phyloP scores from a whole-genome alignment of 2,797 vertebrate species.

The Acipenser ruthenus region DNA sequence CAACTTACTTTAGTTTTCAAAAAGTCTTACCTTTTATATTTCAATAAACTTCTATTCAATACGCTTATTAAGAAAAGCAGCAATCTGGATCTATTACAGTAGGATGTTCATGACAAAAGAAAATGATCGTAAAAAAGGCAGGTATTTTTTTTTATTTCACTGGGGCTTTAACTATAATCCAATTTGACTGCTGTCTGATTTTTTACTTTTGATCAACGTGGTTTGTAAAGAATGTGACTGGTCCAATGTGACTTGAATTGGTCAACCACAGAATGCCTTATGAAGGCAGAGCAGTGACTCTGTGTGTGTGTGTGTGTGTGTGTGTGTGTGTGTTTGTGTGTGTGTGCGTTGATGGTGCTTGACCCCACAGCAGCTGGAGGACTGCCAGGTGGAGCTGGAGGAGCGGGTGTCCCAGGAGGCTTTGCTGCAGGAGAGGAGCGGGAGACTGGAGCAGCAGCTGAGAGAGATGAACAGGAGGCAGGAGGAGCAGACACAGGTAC shows the following conservation, averaged over 20 bases:
- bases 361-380: constrained; percentile 52
- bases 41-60: too few species aligned
- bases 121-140: too few species aligned
- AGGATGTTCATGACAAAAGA: too few species aligned
- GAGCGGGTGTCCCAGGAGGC: constrained; percentile 39
- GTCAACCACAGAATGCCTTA: neutral
- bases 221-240: too few species aligned
- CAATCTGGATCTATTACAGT: too few species aligned
- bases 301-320: neutral
- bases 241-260: neutral
- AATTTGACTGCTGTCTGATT: too few species aligned
- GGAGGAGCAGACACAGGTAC: constrained; percentile 43
- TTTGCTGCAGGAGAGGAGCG: constrained; percentile 41
- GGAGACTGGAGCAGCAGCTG: constrained; percentile 43
- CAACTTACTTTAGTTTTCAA: too few species aligned
- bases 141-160: too few species aligned
- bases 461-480: constrained; percentile 26
- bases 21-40: too few species aligned
- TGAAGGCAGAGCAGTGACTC: neutral
- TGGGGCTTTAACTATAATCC: too few species aligned
- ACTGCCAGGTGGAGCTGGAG: constrained; percentile 50
- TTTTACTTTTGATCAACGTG: too few species aligned
- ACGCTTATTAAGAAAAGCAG: too few species aligned
- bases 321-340: neutral
- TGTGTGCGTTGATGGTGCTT: neutral